A percentile compares a stretch with the other conserved stretches of the same genome.
These are phyloP conservation scores for Pheosia gnoma DNA, from an alignment of 2,888 invertebrate genomes.

Conservation along the genomic window DNA sequence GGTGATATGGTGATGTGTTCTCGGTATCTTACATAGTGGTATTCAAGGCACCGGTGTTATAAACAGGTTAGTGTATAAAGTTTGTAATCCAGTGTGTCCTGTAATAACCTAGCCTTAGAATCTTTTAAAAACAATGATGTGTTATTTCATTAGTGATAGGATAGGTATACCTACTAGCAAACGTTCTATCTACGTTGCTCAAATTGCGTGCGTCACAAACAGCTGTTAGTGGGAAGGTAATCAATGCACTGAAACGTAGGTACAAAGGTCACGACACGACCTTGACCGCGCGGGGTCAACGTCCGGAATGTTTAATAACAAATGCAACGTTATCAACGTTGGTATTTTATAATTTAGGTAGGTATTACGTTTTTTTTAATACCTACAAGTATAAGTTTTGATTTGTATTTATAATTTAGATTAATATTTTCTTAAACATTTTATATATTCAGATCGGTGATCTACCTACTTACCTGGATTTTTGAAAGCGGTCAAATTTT, in stretches of 20 bases:
- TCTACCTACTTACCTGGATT: too few species aligned
- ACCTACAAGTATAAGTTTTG: too few species aligned
- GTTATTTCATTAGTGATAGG: conserved; percentile 7
- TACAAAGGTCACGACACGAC: conserved; percentile 36
- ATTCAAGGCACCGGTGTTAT: conserved; percentile 31
- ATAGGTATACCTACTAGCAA: conserved; percentile 1
- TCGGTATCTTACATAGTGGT: conserved; percentile 36
- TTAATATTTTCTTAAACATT: too few species aligned
- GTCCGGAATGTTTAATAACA: conserved; percentile 26
- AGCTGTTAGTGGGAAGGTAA: conserved; percentile 1
- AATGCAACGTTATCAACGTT: not conserved
- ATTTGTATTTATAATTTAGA: too few species aligned
- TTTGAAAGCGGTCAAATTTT: too few species aligned
- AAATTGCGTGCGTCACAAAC: conserved; percentile 14
- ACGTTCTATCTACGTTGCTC: conserved; percentile 7
- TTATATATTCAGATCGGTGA: too few species aligned
- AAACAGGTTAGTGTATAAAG: conserved; percentile 48
- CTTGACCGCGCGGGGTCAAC: conserved; percentile 47
- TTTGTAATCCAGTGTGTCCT: conserved; percentile 3
- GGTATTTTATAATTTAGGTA: too few species aligned
- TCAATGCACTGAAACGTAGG: not conserved
- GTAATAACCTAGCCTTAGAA: conserved; percentile 6
- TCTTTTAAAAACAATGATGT: conserved; percentile 9
- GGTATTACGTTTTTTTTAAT: too few species aligned
- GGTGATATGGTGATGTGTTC: conserved; percentile 57